phyloP scores from a whole-genome alignment of 2,888 invertebrate genomes.

The Macrosiphum euphorbiae region DNA sequence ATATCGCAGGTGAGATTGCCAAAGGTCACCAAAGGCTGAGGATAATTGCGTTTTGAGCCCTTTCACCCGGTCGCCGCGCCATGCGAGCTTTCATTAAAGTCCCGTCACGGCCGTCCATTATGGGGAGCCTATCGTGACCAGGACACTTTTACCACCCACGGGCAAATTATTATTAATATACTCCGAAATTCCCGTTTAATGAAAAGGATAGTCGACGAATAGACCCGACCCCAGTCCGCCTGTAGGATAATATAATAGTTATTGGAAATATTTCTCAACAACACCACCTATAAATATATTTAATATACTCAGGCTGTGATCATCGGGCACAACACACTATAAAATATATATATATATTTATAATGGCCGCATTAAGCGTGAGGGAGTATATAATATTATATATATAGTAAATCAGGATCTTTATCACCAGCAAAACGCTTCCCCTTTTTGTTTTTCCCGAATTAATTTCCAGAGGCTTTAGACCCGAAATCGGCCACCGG shows the following conservation, averaged over 20 bases:
- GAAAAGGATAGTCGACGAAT: constrained; percentile 59
- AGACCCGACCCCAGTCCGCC: constrained; percentile 20
- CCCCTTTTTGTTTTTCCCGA: constrained; percentile 26
- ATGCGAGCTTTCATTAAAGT: constrained; percentile 60
- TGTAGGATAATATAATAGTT: constrained; percentile 19
- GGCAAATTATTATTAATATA: constrained; percentile 64
- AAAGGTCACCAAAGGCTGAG: constrained; percentile 59
- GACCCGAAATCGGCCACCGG: constrained; percentile 37
- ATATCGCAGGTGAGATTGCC: constrained; percentile 61
- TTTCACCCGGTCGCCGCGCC: constrained; percentile 40
- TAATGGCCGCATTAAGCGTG: not conserved
- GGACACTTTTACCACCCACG: constrained; percentile 61
- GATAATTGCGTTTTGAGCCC: constrained; percentile 62
- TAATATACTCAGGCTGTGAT: not conserved
- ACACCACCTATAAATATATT: constrained; percentile 13
- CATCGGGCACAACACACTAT: not conserved
- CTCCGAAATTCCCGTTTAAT: constrained; percentile 64
- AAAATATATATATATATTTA: constrained; percentile 22
- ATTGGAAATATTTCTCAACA: constrained; percentile 50
- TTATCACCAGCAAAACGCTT: constrained; percentile 47
- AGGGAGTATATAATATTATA: not conserved
- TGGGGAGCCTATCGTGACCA: constrained; percentile 32
- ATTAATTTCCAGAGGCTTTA: constrained; percentile 51
- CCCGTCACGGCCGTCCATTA: constrained; percentile 62
- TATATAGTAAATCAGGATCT: constrained; percentile 44